Conservation (phyloP, 1,140 invertebrate species). For the Aphaenogaster rudis region DNA sequence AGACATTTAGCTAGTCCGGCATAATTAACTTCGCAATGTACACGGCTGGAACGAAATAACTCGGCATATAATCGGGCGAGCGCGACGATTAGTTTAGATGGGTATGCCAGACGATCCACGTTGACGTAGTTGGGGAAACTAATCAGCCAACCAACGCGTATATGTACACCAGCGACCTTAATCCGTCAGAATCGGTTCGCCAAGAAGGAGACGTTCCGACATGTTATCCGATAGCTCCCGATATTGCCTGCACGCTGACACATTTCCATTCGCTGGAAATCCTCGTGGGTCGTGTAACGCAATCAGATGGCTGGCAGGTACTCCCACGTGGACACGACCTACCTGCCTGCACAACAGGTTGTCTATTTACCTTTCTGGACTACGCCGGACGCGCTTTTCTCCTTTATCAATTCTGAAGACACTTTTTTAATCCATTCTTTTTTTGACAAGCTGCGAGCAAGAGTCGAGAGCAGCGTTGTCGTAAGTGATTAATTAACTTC, state of each 20-base stretch:
- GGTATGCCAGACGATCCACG: slow-evolving; percentile 38
- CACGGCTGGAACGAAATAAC: slow-evolving; percentile 26
- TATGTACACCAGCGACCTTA: slow-evolving; percentile 54
- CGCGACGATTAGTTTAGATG: slow-evolving; percentile 60
- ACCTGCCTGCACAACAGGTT: slow-evolving; percentile 59
- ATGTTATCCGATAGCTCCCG: slow-evolving; percentile 65
- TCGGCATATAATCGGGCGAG: slow-evolving; percentile 27
- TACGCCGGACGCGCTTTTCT: background rate
- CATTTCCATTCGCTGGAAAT: slow-evolving; percentile 64
- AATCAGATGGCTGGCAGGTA: slow-evolving; percentile 69
- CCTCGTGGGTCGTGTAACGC: slow-evolving; percentile 66
- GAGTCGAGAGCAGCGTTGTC: background rate
- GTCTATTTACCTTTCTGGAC: slow-evolving; percentile 36
- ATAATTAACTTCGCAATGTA: slow-evolving; percentile 26
- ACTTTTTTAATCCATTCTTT: background rate
- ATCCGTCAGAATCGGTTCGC: slow-evolving; percentile 56
- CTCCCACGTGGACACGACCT: slow-evolving; percentile 64
- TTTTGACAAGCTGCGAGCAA: background rate
- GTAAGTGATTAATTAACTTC: slow-evolving; percentile 4
- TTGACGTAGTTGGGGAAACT: slow-evolving; percentile 58
- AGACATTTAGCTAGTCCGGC: background rate
- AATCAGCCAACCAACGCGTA: slow-evolving; percentile 57
- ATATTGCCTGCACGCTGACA: slow-evolving; percentile 61
- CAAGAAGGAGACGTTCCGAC: slow-evolving; percentile 59
- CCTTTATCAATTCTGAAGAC: background rate